A percentile compares a stretch with the other conserved stretches of the same genome.
Evolutionary conservation across 2,888 invertebrate genomes (phyloP).

Genomic region (Callimorpha dominula): DNA sequence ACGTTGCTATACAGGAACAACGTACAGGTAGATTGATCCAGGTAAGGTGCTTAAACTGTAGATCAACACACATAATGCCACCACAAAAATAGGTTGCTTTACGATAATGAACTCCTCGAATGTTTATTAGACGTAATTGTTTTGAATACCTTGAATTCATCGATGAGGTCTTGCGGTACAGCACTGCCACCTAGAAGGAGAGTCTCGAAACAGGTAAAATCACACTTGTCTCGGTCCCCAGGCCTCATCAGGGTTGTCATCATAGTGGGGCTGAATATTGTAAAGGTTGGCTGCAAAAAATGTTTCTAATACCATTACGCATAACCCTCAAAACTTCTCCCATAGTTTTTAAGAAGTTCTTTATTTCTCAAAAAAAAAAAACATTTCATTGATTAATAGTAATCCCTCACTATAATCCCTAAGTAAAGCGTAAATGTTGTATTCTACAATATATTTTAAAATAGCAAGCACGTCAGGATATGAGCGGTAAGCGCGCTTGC

Average conservation of each 20-base stretch:
- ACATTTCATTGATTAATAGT: neutral
- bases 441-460: too few species aligned
- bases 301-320: neutral
- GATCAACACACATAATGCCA: too few species aligned
- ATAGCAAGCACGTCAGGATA: too few species aligned
- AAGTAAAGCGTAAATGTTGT: too few species aligned
- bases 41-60: too few species aligned
- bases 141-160: constrained; percentile 59
- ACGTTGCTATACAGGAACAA: too few species aligned
- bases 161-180: constrained; percentile 56
- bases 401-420: neutral
- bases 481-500: too few species aligned
- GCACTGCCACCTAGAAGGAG: constrained; percentile 68
- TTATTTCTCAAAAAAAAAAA: neutral
- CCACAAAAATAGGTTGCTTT: too few species aligned
- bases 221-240: constrained; percentile 60
- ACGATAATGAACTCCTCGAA: too few species aligned
- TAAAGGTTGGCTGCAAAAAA: constrained; percentile 54
- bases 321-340: neutral
- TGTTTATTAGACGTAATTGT: neutral
- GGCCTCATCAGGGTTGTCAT: constrained; percentile 61
- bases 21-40: neutral
- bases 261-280: constrained; percentile 64
- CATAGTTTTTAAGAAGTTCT: neutral
- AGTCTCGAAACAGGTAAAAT: constrained; percentile 65